Evolutionary conservation across 2,888 invertebrate species (phyloP).

Genomic region (Clanis bilineata): DNA sequence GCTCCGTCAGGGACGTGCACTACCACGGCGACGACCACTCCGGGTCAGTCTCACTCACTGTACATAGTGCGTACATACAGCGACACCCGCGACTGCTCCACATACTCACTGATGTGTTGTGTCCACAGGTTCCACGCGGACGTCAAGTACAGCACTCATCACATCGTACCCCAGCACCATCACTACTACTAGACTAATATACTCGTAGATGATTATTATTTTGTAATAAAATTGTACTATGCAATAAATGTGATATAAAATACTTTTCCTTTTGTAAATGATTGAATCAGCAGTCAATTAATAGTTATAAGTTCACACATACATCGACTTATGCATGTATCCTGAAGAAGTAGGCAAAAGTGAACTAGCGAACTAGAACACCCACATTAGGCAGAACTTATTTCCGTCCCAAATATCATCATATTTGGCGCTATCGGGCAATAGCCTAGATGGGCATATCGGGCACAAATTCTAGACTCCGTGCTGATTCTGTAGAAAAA

Average conservation of each 20-base stretch:
- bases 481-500: too few relatives aligned
- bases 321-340: too few relatives aligned
- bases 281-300: too few relatives aligned
- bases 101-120: constrained; percentile 12
- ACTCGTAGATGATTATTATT: background rate
- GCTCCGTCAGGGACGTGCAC: constrained; percentile 71
- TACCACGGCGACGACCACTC: constrained; percentile 72
- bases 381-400: too few relatives aligned
- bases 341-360: too few relatives aligned
- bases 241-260: background rate
- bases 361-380: too few relatives aligned
- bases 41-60: constrained; percentile 42
- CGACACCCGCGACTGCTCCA: background rate
- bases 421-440: too few relatives aligned
- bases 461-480: too few relatives aligned
- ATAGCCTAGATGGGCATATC: too few relatives aligned
- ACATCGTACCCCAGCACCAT: constrained; percentile 46
- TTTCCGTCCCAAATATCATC: too few relatives aligned
- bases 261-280: too few relatives aligned
- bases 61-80: constrained; percentile 18
- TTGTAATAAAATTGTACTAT: background rate
- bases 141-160: constrained; percentile 55
- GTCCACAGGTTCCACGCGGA: constrained; percentile 58
- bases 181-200: constrained; percentile 28
- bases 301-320: too few relatives aligned